Evolutionary conservation across 2,797 vertebrate genomes (phyloP).

Genomic region (Cossypha caffra): DNA sequence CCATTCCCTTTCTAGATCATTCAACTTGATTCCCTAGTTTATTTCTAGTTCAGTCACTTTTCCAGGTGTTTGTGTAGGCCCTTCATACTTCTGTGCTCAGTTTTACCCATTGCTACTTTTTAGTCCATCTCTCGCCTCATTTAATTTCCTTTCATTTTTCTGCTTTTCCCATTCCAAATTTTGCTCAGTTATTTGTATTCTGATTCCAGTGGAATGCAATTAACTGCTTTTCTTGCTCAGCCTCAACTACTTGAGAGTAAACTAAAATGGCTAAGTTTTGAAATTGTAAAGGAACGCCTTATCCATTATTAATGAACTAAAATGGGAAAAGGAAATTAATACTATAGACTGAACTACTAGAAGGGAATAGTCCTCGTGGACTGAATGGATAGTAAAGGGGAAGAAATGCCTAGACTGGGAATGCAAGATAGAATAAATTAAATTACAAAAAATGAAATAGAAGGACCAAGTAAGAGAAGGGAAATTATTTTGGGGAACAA

Average conservation of each 20-base stretch:
- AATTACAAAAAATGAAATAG: not conserved
- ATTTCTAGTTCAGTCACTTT: not conserved
- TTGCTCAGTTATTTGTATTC: not conserved
- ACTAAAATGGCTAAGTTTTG: conserved; percentile 16
- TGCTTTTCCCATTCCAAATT: conserved; percentile 1
- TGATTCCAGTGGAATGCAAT: conserved; percentile 4
- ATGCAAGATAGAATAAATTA: not conserved
- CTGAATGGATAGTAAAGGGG: not conserved
- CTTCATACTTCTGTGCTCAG: not conserved
- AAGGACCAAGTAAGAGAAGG: not conserved
- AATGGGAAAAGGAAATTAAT: conserved; percentile 10
- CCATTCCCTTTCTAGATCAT: not conserved
- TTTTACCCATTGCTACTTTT: not conserved
- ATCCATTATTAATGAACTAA: conserved; percentile 30
- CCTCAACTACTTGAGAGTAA: conserved; percentile 3
- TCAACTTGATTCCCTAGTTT: not conserved
- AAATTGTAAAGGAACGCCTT: conserved; percentile 33
- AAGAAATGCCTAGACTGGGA: not conserved
- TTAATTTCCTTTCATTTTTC: conserved; percentile 23
- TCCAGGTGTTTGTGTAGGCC: not conserved
- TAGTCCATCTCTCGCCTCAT: not conserved
- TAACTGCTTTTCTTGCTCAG: conserved; percentile 24
- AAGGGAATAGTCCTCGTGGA: not conserved
- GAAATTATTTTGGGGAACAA: not conserved
- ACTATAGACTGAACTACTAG: not conserved